A percentile compares a stretch with the other conserved stretches of the same genome.
Evolutionary conservation across 1,140 invertebrate species (phyloP).

Genomic region (Lepidurus apus): DNA sequence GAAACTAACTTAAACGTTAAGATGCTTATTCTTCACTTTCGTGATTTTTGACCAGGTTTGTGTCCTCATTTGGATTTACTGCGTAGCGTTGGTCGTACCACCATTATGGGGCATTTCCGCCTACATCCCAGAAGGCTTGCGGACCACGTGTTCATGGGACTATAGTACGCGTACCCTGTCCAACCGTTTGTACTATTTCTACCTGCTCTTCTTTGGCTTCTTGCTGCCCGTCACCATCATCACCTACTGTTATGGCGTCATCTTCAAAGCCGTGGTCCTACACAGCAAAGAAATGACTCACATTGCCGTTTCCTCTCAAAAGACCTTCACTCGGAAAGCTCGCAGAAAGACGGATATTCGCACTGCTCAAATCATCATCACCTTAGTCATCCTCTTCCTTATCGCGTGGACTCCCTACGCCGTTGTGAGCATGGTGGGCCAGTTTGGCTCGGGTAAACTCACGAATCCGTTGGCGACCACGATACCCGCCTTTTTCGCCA

Average conservation of each 20-base stretch:
- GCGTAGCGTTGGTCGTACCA: conserved; percentile 46
- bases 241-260: conserved; percentile 49
- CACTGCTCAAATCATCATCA: conserved; percentile 49
- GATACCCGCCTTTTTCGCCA: conserved; percentile 48
- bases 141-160: conserved; percentile 55
- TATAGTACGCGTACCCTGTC: conserved; percentile 47
- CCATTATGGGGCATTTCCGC: conserved; percentile 53
- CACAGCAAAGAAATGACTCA: conserved; percentile 48
- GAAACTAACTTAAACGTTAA: not conserved
- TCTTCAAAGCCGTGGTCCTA: conserved; percentile 42
- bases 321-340: conserved; percentile 35
- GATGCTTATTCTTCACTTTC: conserved; percentile 30
- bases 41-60: conserved; percentile 43
- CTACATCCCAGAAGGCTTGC: conserved; percentile 51
- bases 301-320: conserved; percentile 36
- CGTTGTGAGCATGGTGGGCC: conserved; percentile 50
- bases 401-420: conserved; percentile 53
- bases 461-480: conserved; percentile 45
- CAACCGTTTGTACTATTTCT: conserved; percentile 49
- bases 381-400: conserved; percentile 48
- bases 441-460: conserved; percentile 45
- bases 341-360: conserved; percentile 39
- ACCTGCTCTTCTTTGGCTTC: conserved; percentile 50
- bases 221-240: conserved; percentile 49
- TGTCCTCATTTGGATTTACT: conserved; percentile 50